A percentile compares a stretch with the other conserved stretches of the same genome.
Evolutionary conservation across 2,797 vertebrate genomes (phyloP).

Genomic region (Phalanger gymnotis): DNA sequence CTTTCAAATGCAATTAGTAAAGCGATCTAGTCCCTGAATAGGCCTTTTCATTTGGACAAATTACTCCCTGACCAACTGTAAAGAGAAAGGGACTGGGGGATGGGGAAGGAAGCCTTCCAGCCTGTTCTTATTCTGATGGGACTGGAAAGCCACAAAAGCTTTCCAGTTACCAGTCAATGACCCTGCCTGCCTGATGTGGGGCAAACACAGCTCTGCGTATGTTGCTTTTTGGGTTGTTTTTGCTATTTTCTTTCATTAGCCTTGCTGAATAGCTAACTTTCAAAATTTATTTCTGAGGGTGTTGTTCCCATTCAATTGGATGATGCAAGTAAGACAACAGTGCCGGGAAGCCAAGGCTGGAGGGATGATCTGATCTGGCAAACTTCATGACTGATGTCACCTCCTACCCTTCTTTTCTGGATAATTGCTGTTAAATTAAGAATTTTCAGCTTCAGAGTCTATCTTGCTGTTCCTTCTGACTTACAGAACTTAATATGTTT

Average conservation of each 20-base stretch:
- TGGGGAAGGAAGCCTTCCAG: conserved; percentile 31
- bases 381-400: conserved; percentile 73
- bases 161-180: conserved; percentile 74
- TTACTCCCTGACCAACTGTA: conserved; percentile 78
- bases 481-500: conserved; percentile 61
- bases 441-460: conserved; percentile 33
- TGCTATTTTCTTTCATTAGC: conserved; percentile 51
- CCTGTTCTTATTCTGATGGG: conserved; percentile 68
- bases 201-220: conserved; percentile 42
- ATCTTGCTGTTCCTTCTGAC: conserved; percentile 6
- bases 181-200: conserved; percentile 58
- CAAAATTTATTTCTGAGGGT: conserved; percentile 64
- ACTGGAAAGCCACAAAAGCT: conserved; percentile 81
- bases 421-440: conserved; percentile 66
- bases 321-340: conserved; percentile 70
- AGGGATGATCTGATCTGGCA: conserved; percentile 68
- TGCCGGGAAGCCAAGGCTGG: conserved; percentile 51
- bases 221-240: conserved; percentile 38
- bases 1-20: conserved; percentile 85
- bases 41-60: conserved; percentile 87
- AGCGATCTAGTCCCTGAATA: conserved; percentile 84
- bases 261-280: conserved; percentile 65
- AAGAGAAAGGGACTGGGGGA: conserved; percentile 46
- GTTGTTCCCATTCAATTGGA: conserved; percentile 73
- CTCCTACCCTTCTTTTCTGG: conserved; percentile 75